These are phyloP conservation scores for Machimus rusticus DNA, from an alignment of 2,888 invertebrate genomes.

Conservation along the genomic window DNA sequence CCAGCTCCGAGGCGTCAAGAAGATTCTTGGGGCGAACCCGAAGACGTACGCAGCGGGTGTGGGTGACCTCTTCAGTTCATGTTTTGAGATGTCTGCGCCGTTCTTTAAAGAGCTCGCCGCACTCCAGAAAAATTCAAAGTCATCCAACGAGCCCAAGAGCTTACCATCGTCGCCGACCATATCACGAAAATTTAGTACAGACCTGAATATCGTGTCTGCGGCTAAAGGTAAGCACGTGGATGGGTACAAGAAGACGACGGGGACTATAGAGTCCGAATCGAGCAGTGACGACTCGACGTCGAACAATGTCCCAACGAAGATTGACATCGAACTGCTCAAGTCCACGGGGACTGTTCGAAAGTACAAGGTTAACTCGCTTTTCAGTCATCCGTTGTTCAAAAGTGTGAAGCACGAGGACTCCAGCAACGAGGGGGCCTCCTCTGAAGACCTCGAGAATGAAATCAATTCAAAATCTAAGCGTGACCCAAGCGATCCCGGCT, in stretches of 20 bases:
- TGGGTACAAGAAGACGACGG: not conserved
- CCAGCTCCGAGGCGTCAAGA: slow-evolving; percentile 81
- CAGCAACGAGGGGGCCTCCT: not conserved
- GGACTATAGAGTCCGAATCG: slow-evolving; percentile 52
- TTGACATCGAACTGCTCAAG: slow-evolving; percentile 47
- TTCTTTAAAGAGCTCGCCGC: slow-evolving; percentile 63
- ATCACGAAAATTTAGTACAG: slow-evolving; percentile 56
- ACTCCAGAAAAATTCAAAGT: slow-evolving; percentile 54
- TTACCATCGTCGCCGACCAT: slow-evolving; percentile 66
- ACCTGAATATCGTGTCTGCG: slow-evolving; percentile 33
- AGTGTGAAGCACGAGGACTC: slow-evolving; percentile 50
- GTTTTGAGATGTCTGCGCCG: slow-evolving; percentile 79
- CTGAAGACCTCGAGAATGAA: slow-evolving; percentile 15
- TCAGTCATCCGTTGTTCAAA: slow-evolving; percentile 68
- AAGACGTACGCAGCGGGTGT: slow-evolving; percentile 64
- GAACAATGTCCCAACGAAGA: slow-evolving; percentile 44
- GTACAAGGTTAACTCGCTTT: slow-evolving; percentile 64
- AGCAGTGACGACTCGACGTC: slow-evolving; percentile 56
- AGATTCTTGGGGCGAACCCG: slow-evolving; percentile 75
- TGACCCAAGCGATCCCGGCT: slow-evolving; percentile 24
- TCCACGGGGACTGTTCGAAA: slow-evolving; percentile 54
- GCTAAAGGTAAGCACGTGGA: slow-evolving; percentile 28
- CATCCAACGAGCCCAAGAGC: slow-evolving; percentile 62
- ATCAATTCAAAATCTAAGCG: not conserved
- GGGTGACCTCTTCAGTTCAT: slow-evolving; percentile 75